These are phyloP conservation scores for Seriola aureovittata DNA, from an alignment of 2,113 vertebrate genomes.

Conservation along the genomic window DNA sequence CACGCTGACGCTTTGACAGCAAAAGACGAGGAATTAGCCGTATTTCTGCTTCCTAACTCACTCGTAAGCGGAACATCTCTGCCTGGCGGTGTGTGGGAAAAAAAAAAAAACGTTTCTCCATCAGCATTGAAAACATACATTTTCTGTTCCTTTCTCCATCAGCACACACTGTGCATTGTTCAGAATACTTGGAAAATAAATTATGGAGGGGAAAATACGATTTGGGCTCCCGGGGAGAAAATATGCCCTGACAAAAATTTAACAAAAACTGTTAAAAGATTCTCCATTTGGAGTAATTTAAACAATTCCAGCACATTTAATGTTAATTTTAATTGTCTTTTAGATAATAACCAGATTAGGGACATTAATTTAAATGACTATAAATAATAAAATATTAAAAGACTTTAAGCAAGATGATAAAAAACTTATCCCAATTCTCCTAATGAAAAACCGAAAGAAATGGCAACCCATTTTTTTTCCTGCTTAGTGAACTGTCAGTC, in stretches of 20 bases:
- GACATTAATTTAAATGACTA: not conserved
- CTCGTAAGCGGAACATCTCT: not conserved
- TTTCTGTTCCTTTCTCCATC: not conserved
- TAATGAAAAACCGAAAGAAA: not conserved
- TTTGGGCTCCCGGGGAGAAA: not conserved
- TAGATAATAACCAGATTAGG: not conserved
- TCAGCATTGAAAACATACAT: constrained; percentile 1
- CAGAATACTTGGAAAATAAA: not conserved
- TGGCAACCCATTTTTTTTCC: not conserved
- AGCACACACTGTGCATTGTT: not conserved
- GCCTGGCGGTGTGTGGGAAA: not conserved
- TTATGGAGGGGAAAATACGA: constrained; percentile 3
- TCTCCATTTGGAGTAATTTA: not conserved
- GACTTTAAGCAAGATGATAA: not conserved
- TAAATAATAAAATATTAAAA: not conserved
- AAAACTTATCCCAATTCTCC: not conserved
- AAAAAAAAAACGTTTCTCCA: not conserved
- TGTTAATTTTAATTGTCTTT: not conserved
- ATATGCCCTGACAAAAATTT: not conserved
- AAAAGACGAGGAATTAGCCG: not conserved
- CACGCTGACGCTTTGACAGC: constrained; percentile 1
- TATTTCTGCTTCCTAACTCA: constrained; percentile 2
- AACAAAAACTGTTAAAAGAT: not conserved
- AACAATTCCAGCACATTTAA: not conserved
- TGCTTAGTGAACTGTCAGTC: not conserved